Evolutionary conservation across 2,113 vertebrate species (phyloP), one percentile per base, ranked within the genome.

Genomic region (Montifringilla adamsi): DNA sequence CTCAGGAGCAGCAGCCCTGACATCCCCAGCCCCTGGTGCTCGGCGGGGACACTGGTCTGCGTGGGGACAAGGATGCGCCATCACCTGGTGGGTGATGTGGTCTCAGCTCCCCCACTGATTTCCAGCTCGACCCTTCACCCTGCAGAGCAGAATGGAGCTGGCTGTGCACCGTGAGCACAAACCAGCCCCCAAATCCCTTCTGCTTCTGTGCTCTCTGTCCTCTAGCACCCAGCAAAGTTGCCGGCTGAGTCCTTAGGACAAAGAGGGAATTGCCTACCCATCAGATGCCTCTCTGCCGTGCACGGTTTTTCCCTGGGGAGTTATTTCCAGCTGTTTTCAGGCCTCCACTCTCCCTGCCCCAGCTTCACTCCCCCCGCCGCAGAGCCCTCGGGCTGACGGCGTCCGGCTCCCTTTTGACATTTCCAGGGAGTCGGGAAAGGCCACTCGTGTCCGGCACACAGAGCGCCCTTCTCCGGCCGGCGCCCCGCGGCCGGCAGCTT

Each of bases 1-100:
- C 13, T 2, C 7, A 7, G 46, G 22, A 53, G 8, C 31, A 56
- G 67, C 37, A 73, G 30, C 58, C 67, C 35, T 0, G 9, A 41
- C 43, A 18, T n/a, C 10, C 33, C 20, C 2, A 3, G 5, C 20
- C 62, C 56, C 16, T 1, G 2, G 33, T 2, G 4, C 18, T 6
- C 52, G 12, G 15, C 39, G 15, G n/a, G 22, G 49, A 64, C 13
- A 3, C 10, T 35, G 59, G 7, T 26, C 39, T 28, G 39, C 0
- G 0, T 15, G 43, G 47, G n/a, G n/a, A 74, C 31, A n/a, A 2
- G 1, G 17, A 28, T 35, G 74, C 14, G 9, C 31, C n/a, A 15
- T 20, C n/a, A 27, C 23, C 12, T 17, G 24, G 13, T 13, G n/a
- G 39, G 31, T 53, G 77, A 15, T 2, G 2, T 2, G 27, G 31